Percentiles rank a stretch among this genome's conserved stretches.
Conservation (phyloP, 2,113 vertebrate genomes). For the Geococcyx californianus region DNA sequence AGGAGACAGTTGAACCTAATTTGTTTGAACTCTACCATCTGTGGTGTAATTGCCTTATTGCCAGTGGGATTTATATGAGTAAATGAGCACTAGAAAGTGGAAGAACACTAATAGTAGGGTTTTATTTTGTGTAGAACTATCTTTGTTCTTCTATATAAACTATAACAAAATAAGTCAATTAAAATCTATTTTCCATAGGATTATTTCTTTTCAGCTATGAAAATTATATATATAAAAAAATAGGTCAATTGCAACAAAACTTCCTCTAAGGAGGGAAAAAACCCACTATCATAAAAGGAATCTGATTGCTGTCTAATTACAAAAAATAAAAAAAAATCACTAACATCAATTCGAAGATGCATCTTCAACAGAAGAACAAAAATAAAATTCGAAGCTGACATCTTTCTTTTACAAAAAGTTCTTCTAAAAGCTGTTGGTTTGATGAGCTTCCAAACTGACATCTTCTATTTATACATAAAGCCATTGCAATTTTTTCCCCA, state of each 20-base stretch:
- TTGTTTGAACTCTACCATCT: constrained; percentile 76
- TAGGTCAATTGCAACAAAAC: constrained; percentile 24
- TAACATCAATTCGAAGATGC: not conserved
- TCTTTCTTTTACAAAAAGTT: constrained; percentile 46
- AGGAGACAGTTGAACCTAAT: constrained; percentile 65
- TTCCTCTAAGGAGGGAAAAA: not conserved
- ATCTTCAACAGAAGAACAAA: constrained; percentile 34
- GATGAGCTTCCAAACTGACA: constrained; percentile 49
- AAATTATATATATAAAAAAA: constrained; percentile 26
- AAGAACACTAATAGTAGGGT: constrained; percentile 65
- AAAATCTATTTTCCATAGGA: constrained; percentile 29
- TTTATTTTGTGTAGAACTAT: constrained; percentile 50
- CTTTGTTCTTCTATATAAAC: constrained; percentile 28
- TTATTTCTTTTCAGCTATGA: constrained; percentile 16
- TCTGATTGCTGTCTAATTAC: constrained; percentile 37
- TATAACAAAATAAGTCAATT: constrained; percentile 19
- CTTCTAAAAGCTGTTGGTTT: constrained; percentile 37
- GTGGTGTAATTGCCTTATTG: constrained; percentile 72
- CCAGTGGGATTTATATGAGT: constrained; percentile 74
- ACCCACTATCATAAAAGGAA: not conserved
- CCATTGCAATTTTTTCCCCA: not conserved
- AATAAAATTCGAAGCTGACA: constrained; percentile 45
- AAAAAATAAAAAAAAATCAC: constrained; percentile 21
- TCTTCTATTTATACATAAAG: constrained; percentile 59
- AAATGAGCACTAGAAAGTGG: constrained; percentile 59